Conservation (phyloP, 2,888 invertebrate genomes). For the Cheilosia grossa region DNA sequence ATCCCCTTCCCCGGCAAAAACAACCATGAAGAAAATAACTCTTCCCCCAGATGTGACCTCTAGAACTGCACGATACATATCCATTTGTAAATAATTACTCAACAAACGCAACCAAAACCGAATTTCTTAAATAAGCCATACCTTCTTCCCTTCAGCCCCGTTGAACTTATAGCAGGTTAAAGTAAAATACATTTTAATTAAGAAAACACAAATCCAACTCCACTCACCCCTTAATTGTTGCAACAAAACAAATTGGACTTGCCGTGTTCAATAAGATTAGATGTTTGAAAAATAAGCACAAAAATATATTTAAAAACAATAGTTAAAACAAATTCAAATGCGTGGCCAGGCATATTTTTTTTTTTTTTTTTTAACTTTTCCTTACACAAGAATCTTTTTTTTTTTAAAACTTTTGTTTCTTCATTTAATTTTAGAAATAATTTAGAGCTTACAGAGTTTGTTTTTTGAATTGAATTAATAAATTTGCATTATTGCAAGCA, state of each 20-base stretch:
- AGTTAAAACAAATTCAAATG: constrained; percentile 78
- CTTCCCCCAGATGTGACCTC: constrained; percentile 36
- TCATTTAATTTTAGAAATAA: constrained; percentile 64
- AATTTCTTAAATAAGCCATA: constrained; percentile 42
- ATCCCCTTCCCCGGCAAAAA: constrained; percentile 5
- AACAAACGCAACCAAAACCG: constrained; percentile 35
- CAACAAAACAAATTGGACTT: constrained; percentile 49
- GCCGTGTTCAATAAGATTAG: constrained; percentile 42
- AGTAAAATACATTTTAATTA: constrained; percentile 11
- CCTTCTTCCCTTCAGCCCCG: constrained; percentile 17
- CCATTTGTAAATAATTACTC: constrained; percentile 54
- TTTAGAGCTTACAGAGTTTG: constrained; percentile 73
- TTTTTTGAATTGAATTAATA: constrained; percentile 69
- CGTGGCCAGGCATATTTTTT: constrained; percentile 83
- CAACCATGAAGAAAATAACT: constrained; percentile 10
- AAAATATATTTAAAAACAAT: constrained; percentile 54
- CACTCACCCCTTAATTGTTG: constrained; percentile 54
- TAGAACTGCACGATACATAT: constrained; percentile 59
- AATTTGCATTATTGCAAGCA: constrained; percentile 68
- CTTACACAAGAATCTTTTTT: constrained; percentile 71
- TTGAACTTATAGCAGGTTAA: constrained; percentile 36
- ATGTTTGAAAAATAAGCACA: constrained; percentile 58
- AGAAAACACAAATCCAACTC: constrained; percentile 43
- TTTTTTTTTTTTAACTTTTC: constrained; percentile 58
- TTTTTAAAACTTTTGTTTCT: constrained; percentile 46